phyloP scores from a whole-genome alignment of 2,797 vertebrate genomes.

The Serranus cabrilla region DNA sequence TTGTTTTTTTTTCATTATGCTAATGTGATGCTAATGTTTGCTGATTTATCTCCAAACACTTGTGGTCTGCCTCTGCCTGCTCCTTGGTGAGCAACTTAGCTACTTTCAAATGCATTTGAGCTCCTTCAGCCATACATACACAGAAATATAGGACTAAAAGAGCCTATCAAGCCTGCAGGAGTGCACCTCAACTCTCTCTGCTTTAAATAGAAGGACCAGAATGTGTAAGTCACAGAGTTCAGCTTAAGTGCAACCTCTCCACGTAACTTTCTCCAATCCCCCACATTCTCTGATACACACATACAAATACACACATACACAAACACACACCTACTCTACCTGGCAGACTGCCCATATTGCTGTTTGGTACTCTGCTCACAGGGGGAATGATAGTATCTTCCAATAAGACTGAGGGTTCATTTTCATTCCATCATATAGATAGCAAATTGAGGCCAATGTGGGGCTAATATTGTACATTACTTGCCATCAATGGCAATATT shows the following conservation, averaged over 20 bases:
- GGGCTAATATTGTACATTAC: slow-evolving; percentile 52
- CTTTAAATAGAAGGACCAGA: slow-evolving; percentile 20
- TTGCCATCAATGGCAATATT: slow-evolving; percentile 38
- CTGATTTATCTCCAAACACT: background rate
- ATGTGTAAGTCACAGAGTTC: slow-evolving; percentile 25
- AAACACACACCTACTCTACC: slow-evolving; percentile 13
- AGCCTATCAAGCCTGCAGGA: background rate
- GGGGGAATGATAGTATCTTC: slow-evolving; percentile 57
- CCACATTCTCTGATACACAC: background rate
- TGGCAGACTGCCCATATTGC: slow-evolving; percentile 42
- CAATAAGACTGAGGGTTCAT: slow-evolving; percentile 60
- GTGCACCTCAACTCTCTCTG: slow-evolving; percentile 19
- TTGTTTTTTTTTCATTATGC: background rate
- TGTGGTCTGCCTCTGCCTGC: background rate
- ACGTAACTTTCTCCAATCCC: background rate
- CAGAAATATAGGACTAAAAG: background rate
- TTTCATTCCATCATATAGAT: slow-evolving; percentile 63
- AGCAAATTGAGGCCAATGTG: slow-evolving; percentile 38
- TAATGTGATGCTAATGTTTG: background rate
- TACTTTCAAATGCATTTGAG: background rate
- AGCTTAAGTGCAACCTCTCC: slow-evolving; percentile 19
- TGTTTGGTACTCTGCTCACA: slow-evolving; percentile 51
- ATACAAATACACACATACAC: background rate
- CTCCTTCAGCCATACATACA: background rate
- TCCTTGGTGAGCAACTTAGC: background rate